These are phyloP conservation scores for Cantharis rustica DNA, from an alignment of 2,888 invertebrate species.

Conservation along the genomic window DNA sequence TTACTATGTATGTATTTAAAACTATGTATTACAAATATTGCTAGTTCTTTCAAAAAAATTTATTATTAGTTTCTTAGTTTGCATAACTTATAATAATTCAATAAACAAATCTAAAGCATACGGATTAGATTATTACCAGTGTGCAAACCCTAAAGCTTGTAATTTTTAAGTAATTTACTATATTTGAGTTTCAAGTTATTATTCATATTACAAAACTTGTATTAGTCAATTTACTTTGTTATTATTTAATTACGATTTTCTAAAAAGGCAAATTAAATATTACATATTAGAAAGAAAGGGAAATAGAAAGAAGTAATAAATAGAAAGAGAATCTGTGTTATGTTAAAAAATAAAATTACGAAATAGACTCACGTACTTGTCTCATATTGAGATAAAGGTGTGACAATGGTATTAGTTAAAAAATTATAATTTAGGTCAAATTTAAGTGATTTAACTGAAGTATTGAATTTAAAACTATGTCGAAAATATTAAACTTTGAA, in stretches of 20 bases:
- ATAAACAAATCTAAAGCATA: background rate
- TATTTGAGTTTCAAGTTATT: background rate
- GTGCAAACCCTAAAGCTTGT: background rate
- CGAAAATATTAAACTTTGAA: background rate
- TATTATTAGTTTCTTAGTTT: background rate
- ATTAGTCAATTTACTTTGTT: background rate
- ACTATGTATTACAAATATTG: background rate
- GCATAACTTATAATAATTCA: background rate
- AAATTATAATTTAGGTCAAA: background rate
- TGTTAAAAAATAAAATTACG: background rate
- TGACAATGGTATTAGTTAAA: background rate
- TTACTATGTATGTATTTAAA: background rate
- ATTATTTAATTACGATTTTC: background rate
- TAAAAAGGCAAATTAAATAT: no score
- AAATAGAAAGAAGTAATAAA: no score
- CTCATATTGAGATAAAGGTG: background rate
- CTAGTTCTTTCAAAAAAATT: background rate
- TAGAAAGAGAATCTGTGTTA: background rate
- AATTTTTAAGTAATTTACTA: background rate
- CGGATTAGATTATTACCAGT: background rate
- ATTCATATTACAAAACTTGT: background rate
- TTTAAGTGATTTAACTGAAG: background rate
- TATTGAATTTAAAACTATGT: background rate
- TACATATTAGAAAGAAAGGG: no score
- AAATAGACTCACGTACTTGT: background rate